Percentiles rank a stretch among this genome's conserved stretches.
Evolutionary conservation across 2,888 invertebrate genomes (phyloP).

Genomic region (Rhogogaster chlorosoma): DNA sequence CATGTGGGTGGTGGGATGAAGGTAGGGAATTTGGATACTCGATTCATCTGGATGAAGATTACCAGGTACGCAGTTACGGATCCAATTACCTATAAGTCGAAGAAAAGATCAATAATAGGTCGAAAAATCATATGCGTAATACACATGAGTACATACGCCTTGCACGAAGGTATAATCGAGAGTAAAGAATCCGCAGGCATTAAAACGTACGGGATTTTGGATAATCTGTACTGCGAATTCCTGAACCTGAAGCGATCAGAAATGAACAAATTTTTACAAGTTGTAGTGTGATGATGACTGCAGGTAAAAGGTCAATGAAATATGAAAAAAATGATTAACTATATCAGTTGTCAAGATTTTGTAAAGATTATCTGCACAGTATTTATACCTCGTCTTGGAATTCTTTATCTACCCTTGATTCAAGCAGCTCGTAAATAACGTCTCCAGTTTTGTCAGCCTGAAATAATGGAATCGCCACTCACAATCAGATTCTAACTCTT

Average conservation of each 20-base stretch:
- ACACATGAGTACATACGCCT: constrained; percentile 45
- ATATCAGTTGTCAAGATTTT: background rate
- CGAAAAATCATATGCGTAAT: background rate
- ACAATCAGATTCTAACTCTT: background rate
- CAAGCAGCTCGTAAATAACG: background rate
- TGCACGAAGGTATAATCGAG: background rate
- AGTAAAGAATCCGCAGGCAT: constrained; percentile 52
- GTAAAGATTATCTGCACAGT: background rate
- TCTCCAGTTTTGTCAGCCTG: constrained; percentile 28
- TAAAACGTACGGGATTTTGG: constrained; percentile 58
- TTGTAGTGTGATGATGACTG: background rate
- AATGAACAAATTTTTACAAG: background rate
- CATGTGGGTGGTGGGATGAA: background rate
- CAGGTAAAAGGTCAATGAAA: background rate
- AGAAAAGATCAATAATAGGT: background rate
- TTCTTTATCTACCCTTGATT: background rate
- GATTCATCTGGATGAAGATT: constrained; percentile 57
- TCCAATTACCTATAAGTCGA: constrained; percentile 47
- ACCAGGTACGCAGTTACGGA: constrained; percentile 57
- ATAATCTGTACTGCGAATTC: constrained; percentile 60
- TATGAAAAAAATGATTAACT: background rate
- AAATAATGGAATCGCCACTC: background rate
- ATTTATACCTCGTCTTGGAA: background rate
- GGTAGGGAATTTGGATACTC: background rate
- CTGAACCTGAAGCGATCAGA: constrained; percentile 43